These are phyloP conservation scores for Drosophila bocqueti DNA, from an alignment of 1,140 invertebrate species.

Conservation along the genomic window DNA sequence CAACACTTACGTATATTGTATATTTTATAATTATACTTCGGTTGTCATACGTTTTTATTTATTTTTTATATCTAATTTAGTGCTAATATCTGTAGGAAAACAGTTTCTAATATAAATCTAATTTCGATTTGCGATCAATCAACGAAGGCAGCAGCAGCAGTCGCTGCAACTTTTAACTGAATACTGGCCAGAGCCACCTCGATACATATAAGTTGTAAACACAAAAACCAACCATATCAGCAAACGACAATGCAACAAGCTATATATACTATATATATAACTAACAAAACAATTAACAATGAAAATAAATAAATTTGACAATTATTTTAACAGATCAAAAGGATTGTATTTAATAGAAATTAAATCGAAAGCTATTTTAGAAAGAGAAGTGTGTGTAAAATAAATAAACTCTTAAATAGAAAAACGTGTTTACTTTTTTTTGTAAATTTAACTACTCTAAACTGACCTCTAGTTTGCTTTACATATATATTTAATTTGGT, in stretches of 20 bases:
- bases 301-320: conserved; percentile 46
- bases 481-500: conserved; percentile 17
- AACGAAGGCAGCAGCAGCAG: conserved; percentile 30
- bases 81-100: conserved; percentile 22
- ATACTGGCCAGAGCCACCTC: conserved; percentile 51
- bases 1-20: conserved; percentile 31
- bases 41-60: conserved; percentile 40
- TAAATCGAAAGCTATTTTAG: conserved; percentile 40
- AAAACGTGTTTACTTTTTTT: not conserved
- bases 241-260: conserved; percentile 72
- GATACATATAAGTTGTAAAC: conserved; percentile 14
- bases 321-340: conserved; percentile 42
- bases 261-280: conserved; percentile 28
- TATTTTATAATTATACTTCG: conserved; percentile 24
- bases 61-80: conserved; percentile 36
- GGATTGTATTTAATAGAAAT: conserved; percentile 48
- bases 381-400: conserved; percentile 31
- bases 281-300: conserved; percentile 41
- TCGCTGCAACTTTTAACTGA: conserved; percentile 10
- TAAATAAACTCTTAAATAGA: conserved; percentile 48
- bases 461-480: conserved; percentile 6
- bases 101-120: conserved; percentile 27
- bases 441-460: conserved; percentile 17
- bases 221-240: conserved; percentile 68
- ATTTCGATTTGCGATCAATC: conserved; percentile 34